Evolutionary conservation across 2,888 invertebrate genomes (phyloP).

Genomic region (Bellardia pandia): DNA sequence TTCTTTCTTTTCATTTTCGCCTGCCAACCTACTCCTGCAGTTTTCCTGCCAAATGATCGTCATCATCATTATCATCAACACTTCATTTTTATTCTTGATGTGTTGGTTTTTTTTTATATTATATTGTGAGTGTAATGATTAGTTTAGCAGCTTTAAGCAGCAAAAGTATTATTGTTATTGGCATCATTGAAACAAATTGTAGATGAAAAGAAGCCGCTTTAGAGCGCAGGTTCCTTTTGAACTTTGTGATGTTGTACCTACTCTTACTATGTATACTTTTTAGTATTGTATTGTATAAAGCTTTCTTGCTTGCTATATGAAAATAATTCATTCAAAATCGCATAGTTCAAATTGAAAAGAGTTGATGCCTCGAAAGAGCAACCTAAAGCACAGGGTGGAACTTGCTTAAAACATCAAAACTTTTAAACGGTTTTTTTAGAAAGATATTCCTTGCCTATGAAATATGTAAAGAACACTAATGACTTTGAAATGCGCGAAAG

Average conservation of each 20-base stretch:
- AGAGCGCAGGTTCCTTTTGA: constrained; percentile 61
- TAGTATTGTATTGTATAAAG: background rate
- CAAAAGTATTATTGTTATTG: constrained; percentile 71
- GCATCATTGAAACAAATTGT: constrained; percentile 72
- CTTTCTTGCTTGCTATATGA: constrained; percentile 3
- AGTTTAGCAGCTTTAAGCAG: constrained; percentile 53
- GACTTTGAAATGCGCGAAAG: too few relatives aligned
- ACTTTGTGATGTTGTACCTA: constrained; percentile 31
- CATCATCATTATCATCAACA: constrained; percentile 67
- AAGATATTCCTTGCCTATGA: too few relatives aligned
- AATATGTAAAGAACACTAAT: too few relatives aligned
- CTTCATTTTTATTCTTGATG: constrained; percentile 61
- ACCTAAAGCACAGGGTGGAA: background rate
- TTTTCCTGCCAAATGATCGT: constrained; percentile 58
- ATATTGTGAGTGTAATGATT: constrained; percentile 63
- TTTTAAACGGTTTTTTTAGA: too few relatives aligned
- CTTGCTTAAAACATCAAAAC: too few relatives aligned
- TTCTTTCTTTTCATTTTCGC: background rate
- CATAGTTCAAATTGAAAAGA: background rate
- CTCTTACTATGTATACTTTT: background rate
- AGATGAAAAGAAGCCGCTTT: constrained; percentile 66
- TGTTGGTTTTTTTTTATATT: background rate
- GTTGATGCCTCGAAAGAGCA: background rate
- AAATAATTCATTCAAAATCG: constrained; percentile 38
- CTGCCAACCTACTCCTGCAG: background rate